A percentile compares a stretch with the other conserved stretches of the same genome.
These are phyloP conservation scores for Melolontha melolontha DNA, from an alignment of 2,888 invertebrate genomes.

Conservation along the genomic window DNA sequence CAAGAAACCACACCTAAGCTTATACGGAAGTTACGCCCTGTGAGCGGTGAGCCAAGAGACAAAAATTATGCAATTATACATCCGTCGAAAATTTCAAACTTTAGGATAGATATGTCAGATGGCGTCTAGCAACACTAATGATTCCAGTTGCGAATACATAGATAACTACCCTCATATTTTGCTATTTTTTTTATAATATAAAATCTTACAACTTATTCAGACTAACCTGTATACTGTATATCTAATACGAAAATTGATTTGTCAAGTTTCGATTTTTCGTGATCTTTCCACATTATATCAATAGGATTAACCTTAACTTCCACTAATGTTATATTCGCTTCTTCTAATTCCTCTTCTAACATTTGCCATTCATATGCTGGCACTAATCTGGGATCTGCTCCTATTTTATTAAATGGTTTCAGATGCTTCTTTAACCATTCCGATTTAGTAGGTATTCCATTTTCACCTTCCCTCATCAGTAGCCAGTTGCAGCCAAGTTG, in stretches of 20 bases:
- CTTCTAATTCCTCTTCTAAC: conserved; percentile 71
- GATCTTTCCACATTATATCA: conserved; percentile 78
- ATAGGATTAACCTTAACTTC: conserved; percentile 77
- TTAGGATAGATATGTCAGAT: too few species aligned
- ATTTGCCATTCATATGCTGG: conserved; percentile 75
- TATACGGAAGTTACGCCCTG: too few species aligned
- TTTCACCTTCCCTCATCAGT: conserved; percentile 81
- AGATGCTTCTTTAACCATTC: conserved; percentile 75
- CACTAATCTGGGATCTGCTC: conserved; percentile 80
- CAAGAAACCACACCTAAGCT: too few species aligned
- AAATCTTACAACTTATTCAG: too few species aligned
- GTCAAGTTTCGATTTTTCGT: conserved; percentile 59
- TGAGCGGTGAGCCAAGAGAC: too few species aligned
- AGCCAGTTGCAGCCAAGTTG: conserved; percentile 92
- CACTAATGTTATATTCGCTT: conserved; percentile 67
- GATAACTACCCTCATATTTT: too few species aligned
- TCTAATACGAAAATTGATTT: conserved; percentile 66
- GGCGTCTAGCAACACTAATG: too few species aligned
- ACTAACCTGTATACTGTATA: conserved; percentile 68
- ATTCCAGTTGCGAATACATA: too few species aligned
- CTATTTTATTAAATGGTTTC: conserved; percentile 71
- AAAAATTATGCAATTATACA: too few species aligned
- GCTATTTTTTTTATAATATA: too few species aligned
- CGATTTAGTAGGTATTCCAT: conserved; percentile 71
- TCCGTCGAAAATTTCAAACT: too few species aligned